A percentile compares a stretch with the other conserved stretches of the same genome.
These are phyloP conservation scores for Bacillus rossius DNA, from an alignment of 1,140 invertebrate genomes.

Conservation along the genomic window DNA sequence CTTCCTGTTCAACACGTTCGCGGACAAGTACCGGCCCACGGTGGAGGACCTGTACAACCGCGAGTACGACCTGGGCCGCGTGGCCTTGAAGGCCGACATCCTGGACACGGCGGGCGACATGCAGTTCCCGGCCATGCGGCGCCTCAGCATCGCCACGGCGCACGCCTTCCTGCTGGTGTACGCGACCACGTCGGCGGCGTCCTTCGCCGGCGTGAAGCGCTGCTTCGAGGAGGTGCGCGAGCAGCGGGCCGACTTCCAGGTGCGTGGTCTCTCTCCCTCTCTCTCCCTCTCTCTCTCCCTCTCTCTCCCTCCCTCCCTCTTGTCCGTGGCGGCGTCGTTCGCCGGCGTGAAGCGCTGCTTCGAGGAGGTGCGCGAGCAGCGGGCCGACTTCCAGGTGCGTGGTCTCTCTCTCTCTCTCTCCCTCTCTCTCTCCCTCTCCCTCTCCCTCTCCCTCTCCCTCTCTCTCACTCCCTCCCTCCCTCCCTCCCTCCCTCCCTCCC, in stretches of 20 bases:
- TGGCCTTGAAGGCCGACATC: conserved; percentile 79
- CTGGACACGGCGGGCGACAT: conserved; percentile 83
- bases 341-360: conserved; percentile 73
- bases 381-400: conserved; percentile 69
- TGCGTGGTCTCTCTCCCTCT: too few relatives aligned
- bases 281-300: too few relatives aligned
- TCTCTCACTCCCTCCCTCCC: too few relatives aligned
- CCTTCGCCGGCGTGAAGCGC: conserved; percentile 71
- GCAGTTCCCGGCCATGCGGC: conserved; percentile 78
- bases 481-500: too few relatives aligned
- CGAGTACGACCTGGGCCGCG: conserved; percentile 72
- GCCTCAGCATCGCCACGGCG: conserved; percentile 82
- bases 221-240: conserved; percentile 81
- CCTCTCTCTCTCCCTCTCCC: too few relatives aligned
- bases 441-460: too few relatives aligned
- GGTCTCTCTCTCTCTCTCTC: too few relatives aligned
- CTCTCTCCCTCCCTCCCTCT: too few relatives aligned
- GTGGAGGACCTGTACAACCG: conserved; percentile 86
- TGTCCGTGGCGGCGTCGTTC: conserved; percentile 64
- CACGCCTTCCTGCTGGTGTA: conserved; percentile 89
- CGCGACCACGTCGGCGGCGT: conserved; percentile 67
- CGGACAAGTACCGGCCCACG: conserved; percentile 78
- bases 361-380: conserved; percentile 75
- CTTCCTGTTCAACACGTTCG: conserved; percentile 80
- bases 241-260: conserved; percentile 67